Base-by-base conservation (phyloP, 2,113 vertebrate genomes). In the Trachemys scripta region DNA sequence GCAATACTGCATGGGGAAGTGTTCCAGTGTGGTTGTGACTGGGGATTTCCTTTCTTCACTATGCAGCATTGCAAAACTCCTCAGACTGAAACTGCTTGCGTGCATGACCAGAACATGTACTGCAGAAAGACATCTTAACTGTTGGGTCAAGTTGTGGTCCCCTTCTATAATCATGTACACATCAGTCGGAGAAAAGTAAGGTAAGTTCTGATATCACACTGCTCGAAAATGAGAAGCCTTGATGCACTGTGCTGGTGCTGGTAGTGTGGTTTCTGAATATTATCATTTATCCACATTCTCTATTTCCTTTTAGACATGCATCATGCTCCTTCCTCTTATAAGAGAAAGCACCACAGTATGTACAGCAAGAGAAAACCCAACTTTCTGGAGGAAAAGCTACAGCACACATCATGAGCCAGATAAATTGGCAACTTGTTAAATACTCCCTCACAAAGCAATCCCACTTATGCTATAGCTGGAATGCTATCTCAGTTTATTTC, bases 161-260 rank as follows among this genome's bases (percentile, higher is more conserved):
- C 76, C 35, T 69, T 87, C 72, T 49, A 57, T 92, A 6, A 83
- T 84, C 57, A 88, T 24, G 65, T 22, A 38, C 4, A 0, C 6
- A 90, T 4, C 35, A 85, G 35, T 57, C 11, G 8, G 10, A 72
- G 8, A 35, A 75, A 88, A 51, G 13, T 25, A 65, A 84, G 47
- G 76, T 54, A 93, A 93, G 91, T 90, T 85, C 47, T 59, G n/a
- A 85, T n/a, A 56, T 29, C 35, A 92, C 80, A 20, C 49, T 90
- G 14, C 25, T n/a, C 45, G 50, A 59, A 87, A 53, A 79, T 42
- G 47, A 90, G 14, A 76, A 45, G 12, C 42, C 42, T 27, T 47
- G 80, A 87, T 51, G 22, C 7, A 27, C 29, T 91, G 12, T 78
- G 47, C 47, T 50, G 79, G 6, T 78, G 47, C 47, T 50, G 79